Evolutionary conservation across 2,797 vertebrate genomes (phyloP).

Genomic region (Tympanoctomys barrerae): DNA sequence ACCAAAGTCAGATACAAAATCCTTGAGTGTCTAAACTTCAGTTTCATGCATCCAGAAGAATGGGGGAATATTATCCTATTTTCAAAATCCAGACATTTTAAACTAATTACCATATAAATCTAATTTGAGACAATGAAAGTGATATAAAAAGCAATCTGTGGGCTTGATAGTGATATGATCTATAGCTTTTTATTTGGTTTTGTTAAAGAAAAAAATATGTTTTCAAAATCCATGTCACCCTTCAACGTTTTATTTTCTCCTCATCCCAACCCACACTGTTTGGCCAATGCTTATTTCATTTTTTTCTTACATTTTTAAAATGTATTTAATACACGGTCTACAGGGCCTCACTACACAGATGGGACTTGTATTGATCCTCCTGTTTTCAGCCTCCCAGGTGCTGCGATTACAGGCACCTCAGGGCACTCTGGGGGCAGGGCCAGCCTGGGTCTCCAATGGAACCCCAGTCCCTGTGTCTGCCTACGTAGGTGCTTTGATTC

Average conservation of each 20-base stretch:
- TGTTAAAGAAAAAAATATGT: not conserved
- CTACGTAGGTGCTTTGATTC: too few species aligned
- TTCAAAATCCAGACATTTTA: slow-evolving; percentile 24
- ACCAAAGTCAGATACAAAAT: not conserved
- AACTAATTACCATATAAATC: not conserved
- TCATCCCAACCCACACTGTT: not conserved
- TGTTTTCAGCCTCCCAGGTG: too few species aligned
- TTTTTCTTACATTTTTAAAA: too few species aligned
- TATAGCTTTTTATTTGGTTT: not conserved
- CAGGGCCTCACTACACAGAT: too few species aligned
- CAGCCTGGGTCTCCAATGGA: too few species aligned
- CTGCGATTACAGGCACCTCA: too few species aligned
- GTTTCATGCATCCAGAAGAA: not conserved
- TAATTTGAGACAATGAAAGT: not conserved
- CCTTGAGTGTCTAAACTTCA: not conserved
- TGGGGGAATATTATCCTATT: not conserved
- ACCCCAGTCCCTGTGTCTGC: too few species aligned
- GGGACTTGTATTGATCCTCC: too few species aligned
- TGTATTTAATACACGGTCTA: too few species aligned
- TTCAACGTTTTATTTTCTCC: not conserved
- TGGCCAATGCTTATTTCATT: not conserved
- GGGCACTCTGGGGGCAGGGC: too few species aligned
- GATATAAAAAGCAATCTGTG: not conserved
- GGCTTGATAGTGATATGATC: not conserved
- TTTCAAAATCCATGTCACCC: not conserved